Base-by-base conservation (phyloP, 2,113 vertebrate species). In the Gasterosteus nipponicus region DNA sequence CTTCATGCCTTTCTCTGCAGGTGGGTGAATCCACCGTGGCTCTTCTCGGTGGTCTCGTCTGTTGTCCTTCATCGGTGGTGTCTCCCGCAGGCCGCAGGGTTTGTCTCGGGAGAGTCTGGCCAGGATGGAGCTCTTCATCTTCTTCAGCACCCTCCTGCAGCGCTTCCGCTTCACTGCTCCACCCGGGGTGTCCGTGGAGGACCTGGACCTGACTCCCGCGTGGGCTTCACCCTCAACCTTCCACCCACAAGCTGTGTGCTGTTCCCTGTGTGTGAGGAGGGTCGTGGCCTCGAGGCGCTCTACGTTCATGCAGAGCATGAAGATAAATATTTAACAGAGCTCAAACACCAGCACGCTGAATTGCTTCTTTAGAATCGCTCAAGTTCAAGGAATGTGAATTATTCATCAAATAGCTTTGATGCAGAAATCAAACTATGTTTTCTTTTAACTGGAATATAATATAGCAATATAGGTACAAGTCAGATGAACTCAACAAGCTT, bases 101-200 rank as follows among this genome's bases (percentile, higher is more conserved):
- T 22, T 96, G 95, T 16, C 78, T 83, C 0, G 93, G 94, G 93
- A 96, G 67, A 83, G 82, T 22, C 92, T 96, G 78, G 94, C 95
- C 73, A 93, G 85, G 77, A 95, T 86, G 92, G 94, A 96, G 79
- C 72, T 96, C 69, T 96, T 95, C 80, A 35, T 96, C 53, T 94
- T 95, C 88, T 95, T 95, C 82, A 87, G 91, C 70, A 63, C 61
- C 0, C 92, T 96, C 3, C 78, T 96, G 77, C 94, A 95, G 68
- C 83, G 31, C n/a, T 96, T 95, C 57, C 88, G 26, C 8, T 95
- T 96, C 83, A 59, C 77, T 4, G 76, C 82, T 22, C 87, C 93
- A 1, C 85, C 92, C 33, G 94, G 94, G 12, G 78, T 94, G 33
- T 87, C 92, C 38, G 62, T 31, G 5, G 84, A 94, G 3, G 88